A percentile compares a stretch with the other conserved stretches of the same genome.
Conservation (phyloP, 2,888 invertebrate genomes). For the Pseudoips prasinana region DNA sequence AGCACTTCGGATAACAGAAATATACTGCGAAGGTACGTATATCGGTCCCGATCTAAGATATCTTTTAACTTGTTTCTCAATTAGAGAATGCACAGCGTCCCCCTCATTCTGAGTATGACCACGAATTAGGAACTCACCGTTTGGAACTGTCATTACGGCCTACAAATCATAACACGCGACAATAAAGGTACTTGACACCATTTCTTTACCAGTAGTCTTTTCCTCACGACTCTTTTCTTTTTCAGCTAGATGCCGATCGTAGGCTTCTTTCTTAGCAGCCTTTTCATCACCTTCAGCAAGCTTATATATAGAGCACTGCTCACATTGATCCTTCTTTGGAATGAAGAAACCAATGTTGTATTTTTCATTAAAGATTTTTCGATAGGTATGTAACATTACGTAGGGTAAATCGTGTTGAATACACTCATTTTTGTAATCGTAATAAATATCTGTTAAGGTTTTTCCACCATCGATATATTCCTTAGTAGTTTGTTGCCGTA, state of each 20-base stretch:
- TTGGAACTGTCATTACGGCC: constrained; percentile 1
- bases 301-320: not conserved
- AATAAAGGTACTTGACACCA: not conserved
- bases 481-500: not conserved
- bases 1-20: too few species aligned
- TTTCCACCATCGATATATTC: constrained; percentile 1
- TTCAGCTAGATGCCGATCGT: constrained; percentile 1
- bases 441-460: not conserved
- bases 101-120: too few species aligned
- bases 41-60: too few species aligned
- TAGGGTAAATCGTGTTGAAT: not conserved
- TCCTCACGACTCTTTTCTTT: constrained; percentile 2
- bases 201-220: constrained; percentile 3
- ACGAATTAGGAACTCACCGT: not conserved
- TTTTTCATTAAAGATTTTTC: constrained; percentile 2
- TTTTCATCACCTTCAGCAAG: not conserved
- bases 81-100: too few species aligned
- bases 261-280: constrained; percentile 1
- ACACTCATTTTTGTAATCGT: not conserved
- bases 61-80: too few species aligned
- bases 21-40: too few species aligned
- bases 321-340: constrained; percentile 9
- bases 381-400: constrained; percentile 2
- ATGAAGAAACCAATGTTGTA: constrained; percentile 6
- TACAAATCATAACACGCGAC: constrained; percentile 2